These are phyloP conservation scores for Drosophila lini DNA, from an alignment of 1,140 invertebrate species.

Conservation along the genomic window DNA sequence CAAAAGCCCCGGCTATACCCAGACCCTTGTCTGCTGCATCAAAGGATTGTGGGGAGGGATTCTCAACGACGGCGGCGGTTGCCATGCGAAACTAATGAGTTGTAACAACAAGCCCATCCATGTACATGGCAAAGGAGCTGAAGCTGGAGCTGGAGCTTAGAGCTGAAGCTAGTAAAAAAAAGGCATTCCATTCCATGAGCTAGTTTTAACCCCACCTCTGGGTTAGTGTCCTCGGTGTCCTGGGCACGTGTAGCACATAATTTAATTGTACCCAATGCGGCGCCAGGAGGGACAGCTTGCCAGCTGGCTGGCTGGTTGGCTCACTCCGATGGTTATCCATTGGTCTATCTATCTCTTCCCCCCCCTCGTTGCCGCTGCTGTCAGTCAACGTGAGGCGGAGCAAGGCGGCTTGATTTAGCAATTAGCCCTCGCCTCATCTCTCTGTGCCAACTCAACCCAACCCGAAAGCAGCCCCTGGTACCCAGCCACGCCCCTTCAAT, in stretches of 20 bases:
- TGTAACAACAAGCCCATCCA: constrained; percentile 64
- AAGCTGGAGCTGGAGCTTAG: neutral
- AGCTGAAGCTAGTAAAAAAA: constrained; percentile 3
- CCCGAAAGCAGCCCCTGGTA: neutral
- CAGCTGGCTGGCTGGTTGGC: constrained; percentile 1
- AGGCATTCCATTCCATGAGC: constrained; percentile 1
- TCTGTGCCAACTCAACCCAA: no score
- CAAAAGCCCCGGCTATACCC: constrained; percentile 9
- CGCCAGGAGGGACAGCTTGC: constrained; percentile 17
- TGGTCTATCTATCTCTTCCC: neutral
- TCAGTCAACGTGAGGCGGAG: constrained; percentile 26
- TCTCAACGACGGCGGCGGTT: constrained; percentile 3
- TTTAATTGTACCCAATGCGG: constrained; percentile 59
- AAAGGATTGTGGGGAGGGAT: constrained; percentile 56
- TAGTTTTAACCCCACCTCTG: neutral
- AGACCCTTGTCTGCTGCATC: constrained; percentile 67
- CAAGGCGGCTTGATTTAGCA: constrained; percentile 65
- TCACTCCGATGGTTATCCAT: constrained; percentile 14
- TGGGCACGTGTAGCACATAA: constrained; percentile 60
- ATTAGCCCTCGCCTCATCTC: constrained; percentile 57
- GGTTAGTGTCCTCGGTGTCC: constrained; percentile 8
- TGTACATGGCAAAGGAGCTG: constrained; percentile 47
- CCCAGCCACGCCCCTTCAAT: constrained; percentile 2
- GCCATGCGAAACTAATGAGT: constrained; percentile 71
- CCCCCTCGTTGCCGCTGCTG: neutral